Evolutionary conservation across 1,140 invertebrate species (phyloP).

Genomic region (Panulirus ornatus): DNA sequence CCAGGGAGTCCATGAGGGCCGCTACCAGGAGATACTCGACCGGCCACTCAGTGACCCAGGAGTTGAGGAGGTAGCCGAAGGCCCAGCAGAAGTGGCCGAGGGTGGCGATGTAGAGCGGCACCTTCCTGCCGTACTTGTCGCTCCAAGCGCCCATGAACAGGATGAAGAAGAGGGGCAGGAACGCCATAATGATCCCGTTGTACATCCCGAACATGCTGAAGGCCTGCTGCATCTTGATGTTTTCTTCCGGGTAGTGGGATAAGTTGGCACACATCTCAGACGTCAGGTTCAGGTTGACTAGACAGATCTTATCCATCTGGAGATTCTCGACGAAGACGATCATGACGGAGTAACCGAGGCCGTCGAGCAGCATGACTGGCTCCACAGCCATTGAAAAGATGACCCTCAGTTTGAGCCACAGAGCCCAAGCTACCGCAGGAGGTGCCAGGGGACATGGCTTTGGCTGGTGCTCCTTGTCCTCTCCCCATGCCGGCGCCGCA

Average conservation of each 20-base stretch:
- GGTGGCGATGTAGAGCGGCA: slow-evolving; percentile 90
- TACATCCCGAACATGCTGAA: slow-evolving; percentile 82
- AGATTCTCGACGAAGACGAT: slow-evolving; percentile 80
- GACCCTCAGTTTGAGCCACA: slow-evolving; percentile 66
- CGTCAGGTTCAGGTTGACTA: slow-evolving; percentile 86
- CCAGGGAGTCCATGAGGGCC: slow-evolving; percentile 80
- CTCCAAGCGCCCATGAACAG: slow-evolving; percentile 77
- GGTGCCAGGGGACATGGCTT: slow-evolving; percentile 13
- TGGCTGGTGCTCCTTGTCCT: background rate
- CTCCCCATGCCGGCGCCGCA: background rate
- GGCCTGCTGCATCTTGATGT: slow-evolving; percentile 86
- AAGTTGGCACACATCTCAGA: slow-evolving; percentile 86
- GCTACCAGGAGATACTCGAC: slow-evolving; percentile 82
- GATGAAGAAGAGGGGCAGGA: slow-evolving; percentile 73
- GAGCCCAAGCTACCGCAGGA: slow-evolving; percentile 19
- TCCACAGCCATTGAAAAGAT: slow-evolving; percentile 60
- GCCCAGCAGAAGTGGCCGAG: slow-evolving; percentile 88
- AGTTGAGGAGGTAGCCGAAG: slow-evolving; percentile 87
- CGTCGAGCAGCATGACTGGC: slow-evolving; percentile 73
- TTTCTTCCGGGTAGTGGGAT: slow-evolving; percentile 85
- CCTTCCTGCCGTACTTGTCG: slow-evolving; percentile 83
- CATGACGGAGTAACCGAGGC: slow-evolving; percentile 72
- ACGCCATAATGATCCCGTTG: slow-evolving; percentile 73
- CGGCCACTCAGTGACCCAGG: slow-evolving; percentile 85
- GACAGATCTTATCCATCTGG: slow-evolving; percentile 90